These are phyloP conservation scores for Ylistrum balloti DNA, from an alignment of 1,140 invertebrate species.

Conservation along the genomic window DNA sequence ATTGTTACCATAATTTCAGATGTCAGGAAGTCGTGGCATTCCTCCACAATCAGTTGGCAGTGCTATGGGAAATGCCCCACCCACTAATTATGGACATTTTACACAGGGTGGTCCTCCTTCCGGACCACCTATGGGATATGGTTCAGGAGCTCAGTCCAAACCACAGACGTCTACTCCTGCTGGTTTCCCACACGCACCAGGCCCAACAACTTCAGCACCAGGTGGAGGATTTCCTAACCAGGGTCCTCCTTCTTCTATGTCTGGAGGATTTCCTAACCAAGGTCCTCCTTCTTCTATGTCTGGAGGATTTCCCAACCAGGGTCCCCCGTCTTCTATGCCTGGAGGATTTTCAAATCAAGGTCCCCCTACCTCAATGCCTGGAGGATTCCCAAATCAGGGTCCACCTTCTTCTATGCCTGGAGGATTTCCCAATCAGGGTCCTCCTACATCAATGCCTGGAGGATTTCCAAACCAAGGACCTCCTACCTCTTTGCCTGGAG, in stretches of 20 bases:
- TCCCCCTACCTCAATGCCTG: slow-evolving; percentile 45
- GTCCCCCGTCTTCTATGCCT: slow-evolving; percentile 18
- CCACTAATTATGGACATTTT: not conserved
- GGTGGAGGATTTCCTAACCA: not conserved
- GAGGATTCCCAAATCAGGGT: slow-evolving; percentile 59
- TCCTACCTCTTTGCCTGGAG: not conserved
- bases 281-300: not conserved
- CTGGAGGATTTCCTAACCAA: slow-evolving; percentile 16
- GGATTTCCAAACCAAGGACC: not conserved
- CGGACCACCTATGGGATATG: not conserved
- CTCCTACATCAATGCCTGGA: slow-evolving; percentile 42
- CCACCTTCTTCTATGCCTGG: not conserved
- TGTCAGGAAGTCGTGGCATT: not conserved
- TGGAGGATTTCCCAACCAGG: slow-evolving; percentile 42
- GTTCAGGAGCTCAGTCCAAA: not conserved
- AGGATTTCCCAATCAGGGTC: slow-evolving; percentile 41
- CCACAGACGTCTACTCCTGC: not conserved
- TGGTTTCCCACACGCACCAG: slow-evolving; percentile 25
- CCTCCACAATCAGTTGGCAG: not conserved
- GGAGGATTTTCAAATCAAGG: slow-evolving; percentile 10
- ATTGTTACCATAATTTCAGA: no score
- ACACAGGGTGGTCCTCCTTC: slow-evolving; percentile 11
- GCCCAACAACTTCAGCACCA: slow-evolving; percentile 36
- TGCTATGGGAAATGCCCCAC: not conserved
- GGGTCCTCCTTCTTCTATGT: not conserved